Evolutionary conservation across 2,113 vertebrate species (phyloP).

Genomic region (Gymnogyps californianus): DNA sequence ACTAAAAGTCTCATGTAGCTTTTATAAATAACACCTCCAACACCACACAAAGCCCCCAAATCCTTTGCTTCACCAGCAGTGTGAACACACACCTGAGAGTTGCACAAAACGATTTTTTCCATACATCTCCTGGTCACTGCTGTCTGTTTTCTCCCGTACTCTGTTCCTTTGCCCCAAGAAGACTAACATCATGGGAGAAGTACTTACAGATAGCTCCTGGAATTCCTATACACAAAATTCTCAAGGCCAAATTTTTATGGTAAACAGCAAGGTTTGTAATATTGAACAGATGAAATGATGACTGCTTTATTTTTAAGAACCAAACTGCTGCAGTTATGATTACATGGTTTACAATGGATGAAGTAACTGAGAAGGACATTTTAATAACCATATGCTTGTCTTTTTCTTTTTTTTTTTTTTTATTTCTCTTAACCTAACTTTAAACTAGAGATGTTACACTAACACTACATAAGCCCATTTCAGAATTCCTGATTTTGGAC

Average conservation of each 20-base stretch:
- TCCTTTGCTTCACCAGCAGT: not conserved
- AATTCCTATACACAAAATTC: not conserved
- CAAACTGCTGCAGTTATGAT: not conserved
- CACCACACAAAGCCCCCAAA: not conserved
- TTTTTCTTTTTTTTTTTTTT: not conserved
- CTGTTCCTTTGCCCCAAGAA: not conserved
- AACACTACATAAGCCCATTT: not conserved
- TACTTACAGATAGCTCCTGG: not conserved
- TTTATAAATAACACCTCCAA: not conserved
- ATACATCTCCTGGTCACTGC: not conserved
- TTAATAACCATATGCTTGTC: not conserved
- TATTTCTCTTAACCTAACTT: not conserved
- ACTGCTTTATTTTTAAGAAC: not conserved
- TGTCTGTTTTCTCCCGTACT: not conserved
- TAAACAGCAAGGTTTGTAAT: not conserved
- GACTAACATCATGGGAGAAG: not conserved
- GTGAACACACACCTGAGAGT: not conserved
- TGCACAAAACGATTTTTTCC: not conserved
- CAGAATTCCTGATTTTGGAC: not conserved
- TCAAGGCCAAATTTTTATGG: not conserved
- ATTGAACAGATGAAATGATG: not conserved
- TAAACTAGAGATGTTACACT: not conserved
- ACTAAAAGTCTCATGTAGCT: not conserved
- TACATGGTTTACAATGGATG: not conserved
- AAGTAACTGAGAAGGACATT: not conserved